Conservation (phyloP, 2,888 invertebrate species). For the Gibbula magus region DNA sequence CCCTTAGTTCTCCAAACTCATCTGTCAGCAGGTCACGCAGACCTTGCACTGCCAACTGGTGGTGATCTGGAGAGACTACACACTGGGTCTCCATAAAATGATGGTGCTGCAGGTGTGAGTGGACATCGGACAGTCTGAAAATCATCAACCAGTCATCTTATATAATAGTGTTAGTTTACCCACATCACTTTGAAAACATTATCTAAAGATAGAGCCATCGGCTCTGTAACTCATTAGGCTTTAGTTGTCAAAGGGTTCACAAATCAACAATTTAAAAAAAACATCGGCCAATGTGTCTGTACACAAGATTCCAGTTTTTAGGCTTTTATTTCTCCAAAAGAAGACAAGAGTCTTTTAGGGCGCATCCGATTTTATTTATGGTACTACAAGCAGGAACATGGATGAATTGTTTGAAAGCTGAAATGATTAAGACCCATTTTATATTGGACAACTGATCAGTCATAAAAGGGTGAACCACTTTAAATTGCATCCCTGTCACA, state of each 20-base stretch:
- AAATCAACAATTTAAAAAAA: neutral
- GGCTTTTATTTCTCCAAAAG: neutral
- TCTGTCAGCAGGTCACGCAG: conserved; percentile 38
- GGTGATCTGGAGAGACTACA: conserved; percentile 44
- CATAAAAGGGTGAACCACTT: too few relatives aligned
- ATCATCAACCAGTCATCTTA: too few relatives aligned
- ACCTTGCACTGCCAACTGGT: conserved; percentile 49
- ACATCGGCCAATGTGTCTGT: neutral
- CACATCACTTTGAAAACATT: neutral
- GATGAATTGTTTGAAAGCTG: too few relatives aligned
- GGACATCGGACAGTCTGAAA: conserved; percentile 42
- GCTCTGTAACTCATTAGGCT: too few relatives aligned
- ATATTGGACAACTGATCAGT: too few relatives aligned
- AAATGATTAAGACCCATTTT: too few relatives aligned
- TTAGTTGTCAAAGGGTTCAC: neutral
- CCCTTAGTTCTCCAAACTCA: neutral
- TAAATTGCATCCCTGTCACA: too few relatives aligned
- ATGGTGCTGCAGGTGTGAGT: conserved; percentile 24
- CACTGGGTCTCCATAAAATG: neutral
- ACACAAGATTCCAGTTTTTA: neutral
- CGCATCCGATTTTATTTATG: too few relatives aligned
- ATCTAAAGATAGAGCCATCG: too few relatives aligned
- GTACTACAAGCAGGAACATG: too few relatives aligned
- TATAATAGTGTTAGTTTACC: neutral
- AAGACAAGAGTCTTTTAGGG: neutral